Evolutionary conservation across 2,888 invertebrate species (phyloP).

Genomic region (Nymphalis c-album): DNA sequence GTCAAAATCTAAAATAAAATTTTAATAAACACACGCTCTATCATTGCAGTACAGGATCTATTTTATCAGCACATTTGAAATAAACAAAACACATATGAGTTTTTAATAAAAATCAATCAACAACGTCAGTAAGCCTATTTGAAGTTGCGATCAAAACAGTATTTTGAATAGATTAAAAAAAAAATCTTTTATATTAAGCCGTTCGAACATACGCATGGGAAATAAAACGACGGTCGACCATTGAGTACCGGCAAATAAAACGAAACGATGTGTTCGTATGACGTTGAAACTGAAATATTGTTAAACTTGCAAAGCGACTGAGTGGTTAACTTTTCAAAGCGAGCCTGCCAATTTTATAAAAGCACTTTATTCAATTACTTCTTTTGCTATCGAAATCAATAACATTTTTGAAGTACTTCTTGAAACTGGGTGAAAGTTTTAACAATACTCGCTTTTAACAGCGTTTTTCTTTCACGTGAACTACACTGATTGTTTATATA

Average conservation of each 20-base stretch:
- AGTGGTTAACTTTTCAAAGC: conserved; percentile 51
- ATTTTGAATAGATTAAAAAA: conserved; percentile 19
- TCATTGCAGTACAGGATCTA: no score
- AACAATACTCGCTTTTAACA: background rate
- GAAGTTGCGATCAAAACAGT: conserved; percentile 18
- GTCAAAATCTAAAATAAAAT: no score
- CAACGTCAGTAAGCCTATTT: conserved; percentile 24
- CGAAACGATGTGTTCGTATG: conserved; percentile 57
- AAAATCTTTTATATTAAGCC: conserved; percentile 42
- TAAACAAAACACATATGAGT: background rate
- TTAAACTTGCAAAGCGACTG: conserved; percentile 72
- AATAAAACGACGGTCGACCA: conserved; percentile 59
- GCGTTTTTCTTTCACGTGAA: background rate
- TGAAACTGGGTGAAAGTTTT: background rate
- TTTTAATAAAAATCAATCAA: conserved; percentile 16
- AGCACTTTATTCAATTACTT: conserved; percentile 41
- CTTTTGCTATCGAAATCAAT: conserved; percentile 20
- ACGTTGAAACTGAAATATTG: conserved; percentile 68
- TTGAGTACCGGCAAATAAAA: conserved; percentile 60
- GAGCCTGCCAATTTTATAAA: conserved; percentile 46
- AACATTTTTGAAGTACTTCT: conserved; percentile 20
- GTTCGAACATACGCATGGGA: conserved; percentile 48
- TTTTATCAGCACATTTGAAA: background rate
- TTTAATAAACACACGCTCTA: no score
- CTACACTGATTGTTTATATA: background rate